phyloP scores from a whole-genome alignment of 1,140 invertebrate genomes.

The Ruditapes philippinarum region DNA sequence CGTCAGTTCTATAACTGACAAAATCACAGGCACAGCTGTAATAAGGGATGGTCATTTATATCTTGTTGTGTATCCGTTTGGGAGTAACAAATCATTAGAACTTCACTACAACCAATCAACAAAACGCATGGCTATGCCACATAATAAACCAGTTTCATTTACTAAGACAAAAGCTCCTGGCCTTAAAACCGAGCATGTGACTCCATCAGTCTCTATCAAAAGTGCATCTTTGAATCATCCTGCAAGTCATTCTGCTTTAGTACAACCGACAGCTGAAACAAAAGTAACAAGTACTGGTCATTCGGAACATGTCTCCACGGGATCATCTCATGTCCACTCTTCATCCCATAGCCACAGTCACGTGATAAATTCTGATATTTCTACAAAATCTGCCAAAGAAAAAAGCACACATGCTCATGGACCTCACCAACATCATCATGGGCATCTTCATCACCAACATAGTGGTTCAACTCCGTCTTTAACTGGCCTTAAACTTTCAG shows the following conservation, averaged over 20 bases:
- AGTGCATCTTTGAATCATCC: not conserved
- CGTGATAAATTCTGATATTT: not conserved
- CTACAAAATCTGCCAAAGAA: not conserved
- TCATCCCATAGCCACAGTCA: not conserved
- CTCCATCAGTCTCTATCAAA: not conserved
- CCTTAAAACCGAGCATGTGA: not conserved
- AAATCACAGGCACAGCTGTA: constrained; percentile 45
- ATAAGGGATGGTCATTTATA: constrained; percentile 49
- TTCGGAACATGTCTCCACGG: not conserved
- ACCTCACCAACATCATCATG: not conserved
- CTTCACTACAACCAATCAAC: constrained; percentile 7
- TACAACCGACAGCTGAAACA: not conserved
- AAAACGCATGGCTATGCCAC: not conserved
- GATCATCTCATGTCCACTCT: not conserved
- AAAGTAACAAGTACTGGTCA: not conserved
- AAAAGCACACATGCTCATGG: not conserved
- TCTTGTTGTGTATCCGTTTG: constrained; percentile 42
- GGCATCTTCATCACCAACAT: not conserved
- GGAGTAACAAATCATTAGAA: constrained; percentile 23
- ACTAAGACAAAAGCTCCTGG: not conserved
- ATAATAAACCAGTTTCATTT: constrained; percentile 17
- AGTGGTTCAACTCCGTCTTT: not conserved
- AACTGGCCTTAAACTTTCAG: not conserved
- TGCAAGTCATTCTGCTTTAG: not conserved
- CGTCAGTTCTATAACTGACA: not conserved